Evolutionary conservation across 2,888 invertebrate genomes (phyloP), one percentile per base, ranked within the genome.

Genomic region (Acanthosepion pharaonis): DNA sequence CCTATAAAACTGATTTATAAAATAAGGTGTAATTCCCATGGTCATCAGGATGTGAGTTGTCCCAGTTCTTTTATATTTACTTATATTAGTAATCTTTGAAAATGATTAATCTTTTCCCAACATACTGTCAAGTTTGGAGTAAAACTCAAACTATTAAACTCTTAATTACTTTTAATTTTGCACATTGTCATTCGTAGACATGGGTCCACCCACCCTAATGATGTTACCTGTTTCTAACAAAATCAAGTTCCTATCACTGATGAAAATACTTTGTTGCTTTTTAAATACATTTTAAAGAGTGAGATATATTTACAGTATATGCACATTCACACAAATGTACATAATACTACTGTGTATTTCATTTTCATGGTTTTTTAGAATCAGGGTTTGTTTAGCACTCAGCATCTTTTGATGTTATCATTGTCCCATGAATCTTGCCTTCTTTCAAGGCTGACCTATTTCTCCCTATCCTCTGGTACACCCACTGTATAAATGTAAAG

Each of bases 371-470:
- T 42, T 42, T 42, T 42, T 42, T 6, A 55, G n/a, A 78, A 78
- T 15, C 78, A 3, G 33, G 33, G 4, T 78, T 33, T 78, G 78
- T n/a, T 78, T 11, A n/a, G 78, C n/a, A n/a, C 78, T 33, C 15
- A 78, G 33, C 0, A 18, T n/a, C 78, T n/a, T 59, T 78, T 78
- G 78, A n/a, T 78, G 78, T 78, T 11, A 78, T n/a, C 42, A 42
- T 42, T 33, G 15, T 78, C 78, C 15, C 78, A 78, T 78, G n/a
- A 78, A n/a, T 78, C n/a, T 78, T n/a, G n/a, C 78, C n/a, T 33
- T 78, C n/a, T 78, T 78, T 78, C 78, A 78, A 78, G 78, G n/a
- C 78, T 78, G 78, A 78, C 78, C 78, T 78, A 78, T 78, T 78
- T 78, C 15, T 11, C 78, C 78, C 78, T n/a, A 33, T 33, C 78